Base-by-base conservation (phyloP, 2,113 vertebrate genomes). In the Pelvicachromis taeniatus region DNA sequence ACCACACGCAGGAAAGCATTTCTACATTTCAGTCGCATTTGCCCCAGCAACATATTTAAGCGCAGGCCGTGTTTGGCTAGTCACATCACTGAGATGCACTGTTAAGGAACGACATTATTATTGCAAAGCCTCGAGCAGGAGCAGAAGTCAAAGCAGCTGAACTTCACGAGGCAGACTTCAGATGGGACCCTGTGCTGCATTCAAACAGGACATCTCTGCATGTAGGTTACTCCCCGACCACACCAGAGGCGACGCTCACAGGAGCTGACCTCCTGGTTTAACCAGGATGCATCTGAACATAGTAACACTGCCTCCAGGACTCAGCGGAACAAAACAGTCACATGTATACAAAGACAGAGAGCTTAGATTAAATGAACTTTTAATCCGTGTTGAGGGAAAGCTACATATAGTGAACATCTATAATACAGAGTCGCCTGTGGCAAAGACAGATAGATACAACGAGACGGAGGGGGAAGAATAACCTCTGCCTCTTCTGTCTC, bases 401-500 rank as follows among this genome's bases (percentile, higher is more conserved):
- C 80, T 59, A 42, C 59, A 45, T 77, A 61, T 23, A 59, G 50
- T 48, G 29, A 53, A n/a, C 83, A 85, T 86, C 52, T 75, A 58
- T 81, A 54, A 82, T 56, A 75, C 19, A 86, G 19, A 14, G 1
- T 11, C 14, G 68, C 77, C 54, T 56, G 58, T 45, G 61, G 88
- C 26, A 7, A 42, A 83, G 77, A 50, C 29, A 48, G 53, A 87
- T n/a, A 42, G 79, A 85, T 77, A 29, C 78, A 80, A 58, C 16
- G 26, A 73, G 84, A 73, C 42, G 35, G 81, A 84, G 40, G 77
- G 42, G 82, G 78, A 80, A 48, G 40, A 68, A 78, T 50, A 82
- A 86, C 80, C 90, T 78, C 54, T 77, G 79, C 58, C 29, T 82
- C 65, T 7, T 50, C 89, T 88, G 89, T 85, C 88, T 91, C 84